phyloP scores from a whole-genome alignment of 1,140 invertebrate species.

The Meteorus sp. region DNA sequence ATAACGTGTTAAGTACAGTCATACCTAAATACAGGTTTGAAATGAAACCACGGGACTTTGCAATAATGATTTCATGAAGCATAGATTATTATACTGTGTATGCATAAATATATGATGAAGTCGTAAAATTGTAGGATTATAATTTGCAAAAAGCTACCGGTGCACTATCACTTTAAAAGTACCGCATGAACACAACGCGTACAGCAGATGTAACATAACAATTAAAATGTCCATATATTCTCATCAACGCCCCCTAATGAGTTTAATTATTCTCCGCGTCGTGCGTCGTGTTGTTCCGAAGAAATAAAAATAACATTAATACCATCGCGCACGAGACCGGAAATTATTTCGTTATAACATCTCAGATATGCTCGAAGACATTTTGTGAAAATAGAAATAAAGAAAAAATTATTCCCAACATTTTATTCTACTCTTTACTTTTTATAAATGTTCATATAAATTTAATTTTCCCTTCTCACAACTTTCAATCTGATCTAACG shows the following conservation, averaged over 20 bases:
- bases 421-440: constrained; percentile 12
- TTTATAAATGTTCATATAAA: too few species aligned
- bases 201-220: not conserved
- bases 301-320: too few species aligned
- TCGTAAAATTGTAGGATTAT: constrained; percentile 2
- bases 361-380: too few species aligned
- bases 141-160: not conserved
- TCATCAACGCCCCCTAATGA: constrained; percentile 25
- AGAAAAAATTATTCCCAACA: too few species aligned
- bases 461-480: constrained; percentile 4
- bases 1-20: constrained; percentile 1
- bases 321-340: constrained; percentile 20
- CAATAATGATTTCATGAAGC: not conserved
- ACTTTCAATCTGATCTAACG: not conserved
- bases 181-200: too few species aligned
- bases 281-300: too few species aligned
- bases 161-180: too few species aligned
- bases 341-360: constrained; percentile 11
- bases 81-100: not conserved
- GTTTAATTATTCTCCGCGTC: constrained; percentile 26
- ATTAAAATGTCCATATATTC: constrained; percentile 22
- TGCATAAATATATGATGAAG: not conserved
- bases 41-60: not conserved
- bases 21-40: not conserved
- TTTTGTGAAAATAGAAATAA: too few species aligned